Base-by-base conservation (phyloP, 2,113 vertebrate species). In the Gobius niger region DNA sequence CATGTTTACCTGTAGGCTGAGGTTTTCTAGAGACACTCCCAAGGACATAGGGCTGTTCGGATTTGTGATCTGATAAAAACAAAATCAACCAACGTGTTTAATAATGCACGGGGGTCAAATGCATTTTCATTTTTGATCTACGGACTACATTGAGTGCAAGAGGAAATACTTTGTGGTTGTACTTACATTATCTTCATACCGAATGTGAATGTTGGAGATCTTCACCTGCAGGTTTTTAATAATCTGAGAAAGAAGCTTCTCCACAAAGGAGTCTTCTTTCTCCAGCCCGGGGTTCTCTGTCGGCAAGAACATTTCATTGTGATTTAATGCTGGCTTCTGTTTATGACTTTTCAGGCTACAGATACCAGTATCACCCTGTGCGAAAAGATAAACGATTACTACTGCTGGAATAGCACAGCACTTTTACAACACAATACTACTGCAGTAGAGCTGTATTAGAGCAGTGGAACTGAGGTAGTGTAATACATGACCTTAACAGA, bases 201-300 rank as follows among this genome's bases (percentile, higher is more conserved):
- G 95, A 82, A 99, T 70, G 60, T 99, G 98, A 77, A 99, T 98
- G 79, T 94, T 97, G 67, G 96, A 96, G 87, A 99, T 98, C 90
- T 97, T 97, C 85, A 99, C 91, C 80, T 99, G 96, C 79, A 99
- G 93, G 91, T 99, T 99, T 92, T 97, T 98, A 83, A 99, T 98
- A 76, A 99, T 95, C 87, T 99, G 98, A 81, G 97, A 98, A 68
- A 97, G 88, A 78, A 99, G 89, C 81, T 99, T 99, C 92, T 99
- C 98, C 77, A 94, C 85, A 84, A 99, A 99, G 11, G 94, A 96
- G 82, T 98, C 96, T 78, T 96, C 96, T 70, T 96, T 97, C 79
- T 97, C 95, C 15, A 87, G 64, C 57, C 72, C 86, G 8, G 85
- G 91, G 77, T 96, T 94, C 73, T 96, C 98, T 99, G 92, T 76